Evolutionary conservation across 2,113 vertebrate genomes (phyloP).

Genomic region (Scalopus aquaticus): DNA sequence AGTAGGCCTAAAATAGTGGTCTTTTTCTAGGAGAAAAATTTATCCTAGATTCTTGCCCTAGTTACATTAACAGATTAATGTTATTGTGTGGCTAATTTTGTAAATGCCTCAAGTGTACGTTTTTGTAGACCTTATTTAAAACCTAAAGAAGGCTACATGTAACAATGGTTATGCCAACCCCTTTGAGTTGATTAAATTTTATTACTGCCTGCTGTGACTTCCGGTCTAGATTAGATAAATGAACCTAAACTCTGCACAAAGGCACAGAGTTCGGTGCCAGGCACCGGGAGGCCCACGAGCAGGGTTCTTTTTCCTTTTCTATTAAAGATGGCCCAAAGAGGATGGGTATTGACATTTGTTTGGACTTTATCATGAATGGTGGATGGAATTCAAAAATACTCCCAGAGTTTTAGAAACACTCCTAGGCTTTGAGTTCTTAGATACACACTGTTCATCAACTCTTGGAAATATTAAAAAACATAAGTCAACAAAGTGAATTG

Average conservation of each 20-base stretch:
- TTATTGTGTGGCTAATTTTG: constrained; percentile 34
- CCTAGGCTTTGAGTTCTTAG: background rate
- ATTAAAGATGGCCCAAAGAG: constrained; percentile 16
- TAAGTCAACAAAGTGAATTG: constrained; percentile 45
- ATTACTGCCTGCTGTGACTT: constrained; percentile 52
- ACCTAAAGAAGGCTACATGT: background rate
- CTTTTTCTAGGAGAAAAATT: constrained; percentile 53
- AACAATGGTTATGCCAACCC: background rate
- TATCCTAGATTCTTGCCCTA: constrained; percentile 58
- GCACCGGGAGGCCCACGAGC: background rate
- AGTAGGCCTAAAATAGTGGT: constrained; percentile 37
- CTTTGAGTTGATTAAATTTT: constrained; percentile 43
- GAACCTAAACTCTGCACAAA: constrained; percentile 52
- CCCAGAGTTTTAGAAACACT: background rate
- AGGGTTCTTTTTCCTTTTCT: background rate
- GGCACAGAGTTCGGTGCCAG: background rate
- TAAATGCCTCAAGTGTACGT: constrained; percentile 19
- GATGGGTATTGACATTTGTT: background rate
- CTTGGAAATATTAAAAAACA: constrained; percentile 34
- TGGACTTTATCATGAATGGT: background rate
- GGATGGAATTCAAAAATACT: background rate
- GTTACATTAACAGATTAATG: constrained; percentile 44
- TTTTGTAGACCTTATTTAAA: constrained; percentile 24
- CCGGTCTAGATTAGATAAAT: constrained; percentile 38
- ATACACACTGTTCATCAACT: background rate